Conservation (phyloP, 2,888 invertebrate genomes). For the Arctia plantaginis region DNA sequence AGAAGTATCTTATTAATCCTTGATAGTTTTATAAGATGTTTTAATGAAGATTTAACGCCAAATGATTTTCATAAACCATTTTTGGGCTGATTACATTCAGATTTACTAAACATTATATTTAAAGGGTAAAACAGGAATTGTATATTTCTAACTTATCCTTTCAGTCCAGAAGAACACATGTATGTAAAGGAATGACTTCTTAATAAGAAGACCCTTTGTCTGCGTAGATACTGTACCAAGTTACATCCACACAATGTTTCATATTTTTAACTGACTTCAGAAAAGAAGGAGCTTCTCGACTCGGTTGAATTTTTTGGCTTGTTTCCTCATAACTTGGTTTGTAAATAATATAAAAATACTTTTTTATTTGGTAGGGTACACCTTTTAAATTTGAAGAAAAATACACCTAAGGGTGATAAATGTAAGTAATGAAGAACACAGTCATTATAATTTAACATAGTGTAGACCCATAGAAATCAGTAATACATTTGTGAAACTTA, state of each 20-base stretch:
- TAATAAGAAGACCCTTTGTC: background rate
- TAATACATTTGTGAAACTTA: background rate
- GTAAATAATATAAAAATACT: too few species aligned
- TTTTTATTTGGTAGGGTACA: too few species aligned
- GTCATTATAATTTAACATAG: too few species aligned
- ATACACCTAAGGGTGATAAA: too few species aligned
- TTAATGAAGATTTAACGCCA: background rate
- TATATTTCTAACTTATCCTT: background rate
- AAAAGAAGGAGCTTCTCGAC: background rate
- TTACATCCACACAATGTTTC: background rate
- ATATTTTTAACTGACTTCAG: background rate
- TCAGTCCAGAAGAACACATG: background rate
- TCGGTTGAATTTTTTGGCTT: too few species aligned
- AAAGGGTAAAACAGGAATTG: background rate
- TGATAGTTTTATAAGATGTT: constrained; percentile 4
- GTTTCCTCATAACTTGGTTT: too few species aligned
- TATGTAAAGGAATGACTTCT: background rate
- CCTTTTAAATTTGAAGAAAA: too few species aligned
- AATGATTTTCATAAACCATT: background rate
- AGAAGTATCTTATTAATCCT: constrained; percentile 5
- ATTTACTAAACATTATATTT: background rate
- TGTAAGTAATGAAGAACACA: too few species aligned
- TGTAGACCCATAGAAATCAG: background rate
- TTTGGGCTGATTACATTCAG: background rate
- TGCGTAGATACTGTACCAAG: background rate